Evolutionary conservation across 2,797 vertebrate species (phyloP).

Genomic region (Nothura maculosa): DNA sequence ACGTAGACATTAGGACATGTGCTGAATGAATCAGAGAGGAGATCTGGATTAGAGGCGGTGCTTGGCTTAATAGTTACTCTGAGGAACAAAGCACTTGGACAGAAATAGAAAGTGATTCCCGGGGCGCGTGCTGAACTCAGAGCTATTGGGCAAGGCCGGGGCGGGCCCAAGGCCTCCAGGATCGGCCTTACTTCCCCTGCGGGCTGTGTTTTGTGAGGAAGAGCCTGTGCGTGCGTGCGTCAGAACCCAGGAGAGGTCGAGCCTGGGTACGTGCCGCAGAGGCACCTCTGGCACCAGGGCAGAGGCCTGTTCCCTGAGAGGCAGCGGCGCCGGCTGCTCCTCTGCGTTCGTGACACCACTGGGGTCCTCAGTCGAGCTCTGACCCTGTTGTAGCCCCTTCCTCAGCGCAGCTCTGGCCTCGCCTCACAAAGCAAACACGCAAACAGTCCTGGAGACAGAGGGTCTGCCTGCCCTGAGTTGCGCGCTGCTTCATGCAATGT

Average conservation of each 20-base stretch:
- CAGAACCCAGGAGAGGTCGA: neutral
- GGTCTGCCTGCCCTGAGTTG: neutral
- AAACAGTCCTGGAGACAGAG: fast-evolving
- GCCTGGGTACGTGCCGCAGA: neutral
- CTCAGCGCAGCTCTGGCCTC: fast-evolving
- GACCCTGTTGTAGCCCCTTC: neutral
- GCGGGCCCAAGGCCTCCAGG: neutral
- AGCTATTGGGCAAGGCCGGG: slow-evolving; percentile 15
- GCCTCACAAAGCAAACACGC: neutral
- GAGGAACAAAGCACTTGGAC: neutral
- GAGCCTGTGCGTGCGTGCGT: neutral
- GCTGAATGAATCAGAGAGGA: neutral
- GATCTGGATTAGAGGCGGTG: neutral
- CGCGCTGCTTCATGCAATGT: fast-evolving
- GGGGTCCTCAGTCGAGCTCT: neutral
- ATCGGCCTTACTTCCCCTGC: neutral
- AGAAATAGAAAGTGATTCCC: slow-evolving; percentile 40
- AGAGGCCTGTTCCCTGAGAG: neutral
- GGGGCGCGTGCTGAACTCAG: neutral
- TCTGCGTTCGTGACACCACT: neutral
- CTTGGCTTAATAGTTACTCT: neutral
- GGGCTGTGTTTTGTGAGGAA: neutral
- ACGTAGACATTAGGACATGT: neutral
- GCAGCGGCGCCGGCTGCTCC: neutral
- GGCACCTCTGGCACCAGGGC: neutral